Percentiles rank a stretch among this genome's conserved stretches.
These are phyloP conservation scores for Leucoraja erinaceus DNA, from an alignment of 2,113 vertebrate genomes.

Conservation along the genomic window DNA sequence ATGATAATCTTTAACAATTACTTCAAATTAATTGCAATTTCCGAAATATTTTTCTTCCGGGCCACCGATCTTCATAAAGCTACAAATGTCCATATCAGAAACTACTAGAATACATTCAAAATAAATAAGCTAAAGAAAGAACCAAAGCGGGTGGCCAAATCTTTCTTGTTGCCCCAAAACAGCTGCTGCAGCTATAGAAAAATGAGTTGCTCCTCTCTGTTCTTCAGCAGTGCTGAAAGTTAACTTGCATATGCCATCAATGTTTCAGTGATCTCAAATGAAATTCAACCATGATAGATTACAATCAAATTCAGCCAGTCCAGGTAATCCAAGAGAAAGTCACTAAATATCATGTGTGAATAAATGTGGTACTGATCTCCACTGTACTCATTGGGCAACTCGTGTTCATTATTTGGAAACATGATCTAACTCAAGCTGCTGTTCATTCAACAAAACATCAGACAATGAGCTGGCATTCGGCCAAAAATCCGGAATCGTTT, in stretches of 20 bases:
- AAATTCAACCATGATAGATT: not conserved
- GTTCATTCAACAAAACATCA: slow-evolving; percentile 23
- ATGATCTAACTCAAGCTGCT: not conserved
- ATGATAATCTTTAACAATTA: too few relatives aligned
- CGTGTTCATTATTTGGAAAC: slow-evolving; percentile 6
- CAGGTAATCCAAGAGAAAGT: not conserved
- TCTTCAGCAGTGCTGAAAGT: not conserved
- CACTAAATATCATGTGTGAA: not conserved
- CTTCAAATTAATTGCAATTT: too few relatives aligned
- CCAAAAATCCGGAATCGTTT: not conserved
- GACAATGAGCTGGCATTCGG: not conserved
- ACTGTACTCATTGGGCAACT: not conserved
- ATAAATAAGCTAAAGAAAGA: not conserved
- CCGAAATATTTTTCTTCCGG: too few relatives aligned
- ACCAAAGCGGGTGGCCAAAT: not conserved
- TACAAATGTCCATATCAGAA: not conserved
- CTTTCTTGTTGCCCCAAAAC: not conserved
- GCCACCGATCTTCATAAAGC: not conserved
- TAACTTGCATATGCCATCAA: not conserved
- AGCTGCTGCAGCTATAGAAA: not conserved
- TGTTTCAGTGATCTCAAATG: not conserved
- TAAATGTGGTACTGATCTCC: not conserved
- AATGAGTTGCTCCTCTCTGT: not conserved
- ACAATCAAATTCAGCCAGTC: not conserved
- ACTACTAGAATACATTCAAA: not conserved